Evolutionary conservation across 2,888 invertebrate genomes (phyloP).

Genomic region (Drosophila yooni): DNA sequence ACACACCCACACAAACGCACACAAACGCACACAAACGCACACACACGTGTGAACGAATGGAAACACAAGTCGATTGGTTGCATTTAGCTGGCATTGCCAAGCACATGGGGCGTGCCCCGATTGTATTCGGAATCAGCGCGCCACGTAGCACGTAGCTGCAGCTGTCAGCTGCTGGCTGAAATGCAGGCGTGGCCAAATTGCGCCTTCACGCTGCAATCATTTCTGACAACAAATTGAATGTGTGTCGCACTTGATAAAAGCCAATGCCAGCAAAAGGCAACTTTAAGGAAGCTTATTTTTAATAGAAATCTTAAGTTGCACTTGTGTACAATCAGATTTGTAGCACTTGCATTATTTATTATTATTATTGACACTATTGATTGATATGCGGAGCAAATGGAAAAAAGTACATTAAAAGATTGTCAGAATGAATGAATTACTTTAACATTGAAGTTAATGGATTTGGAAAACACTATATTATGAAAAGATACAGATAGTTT

Average conservation of each 20-base stretch:
- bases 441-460: not conserved
- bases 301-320: not conserved
- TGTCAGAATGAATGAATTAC: not conserved
- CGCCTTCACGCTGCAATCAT: constrained; percentile 20
- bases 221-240: constrained; percentile 6
- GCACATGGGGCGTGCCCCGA: constrained; percentile 31
- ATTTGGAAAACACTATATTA: not conserved
- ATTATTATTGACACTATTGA: not conserved
- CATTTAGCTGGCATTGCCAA: constrained; percentile 51
- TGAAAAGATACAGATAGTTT: not conserved
- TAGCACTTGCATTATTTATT: not conserved
- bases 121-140: constrained; percentile 4
- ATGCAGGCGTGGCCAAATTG: constrained; percentile 16
- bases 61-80: constrained; percentile 49
- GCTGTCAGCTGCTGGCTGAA: constrained; percentile 38
- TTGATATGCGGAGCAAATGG: not conserved
- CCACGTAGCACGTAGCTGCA: constrained; percentile 9
- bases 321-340: not conserved
- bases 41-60: not conserved
- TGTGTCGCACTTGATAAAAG: not conserved
- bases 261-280: not conserved
- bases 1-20: not conserved
- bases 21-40: not conserved
- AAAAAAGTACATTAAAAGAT: not conserved
- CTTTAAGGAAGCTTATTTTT: not conserved